Evolutionary conservation across 2,797 vertebrate species (phyloP).

Genomic region (Caiman crocodilus): DNA sequence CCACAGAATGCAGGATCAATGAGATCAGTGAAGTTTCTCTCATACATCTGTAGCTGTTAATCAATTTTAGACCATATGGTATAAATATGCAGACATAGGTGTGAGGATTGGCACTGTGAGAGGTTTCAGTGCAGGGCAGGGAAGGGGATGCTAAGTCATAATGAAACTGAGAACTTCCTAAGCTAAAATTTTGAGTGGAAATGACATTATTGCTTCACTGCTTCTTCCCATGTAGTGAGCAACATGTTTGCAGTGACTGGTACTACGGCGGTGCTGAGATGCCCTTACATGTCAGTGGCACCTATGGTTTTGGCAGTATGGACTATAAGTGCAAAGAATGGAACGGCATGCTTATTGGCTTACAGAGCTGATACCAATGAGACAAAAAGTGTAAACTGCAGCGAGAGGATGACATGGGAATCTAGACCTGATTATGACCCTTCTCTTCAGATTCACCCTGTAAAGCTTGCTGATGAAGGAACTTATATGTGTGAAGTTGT

Average conservation of each 20-base stretch:
- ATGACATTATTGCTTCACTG: neutral
- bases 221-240: neutral
- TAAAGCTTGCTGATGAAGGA: constrained; percentile 48
- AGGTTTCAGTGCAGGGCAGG: neutral
- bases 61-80: neutral
- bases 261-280: constrained; percentile 33
- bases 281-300: fast-evolving
- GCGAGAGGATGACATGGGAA: constrained; percentile 41
- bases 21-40: neutral
- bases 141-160: neutral
- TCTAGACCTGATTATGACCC: neutral
- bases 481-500: constrained; percentile 33
- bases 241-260: neutral
- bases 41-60: neutral
- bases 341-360: neutral
- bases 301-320: neutral
- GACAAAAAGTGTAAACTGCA: constrained; percentile 17
- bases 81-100: neutral
- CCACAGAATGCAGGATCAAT: neutral
- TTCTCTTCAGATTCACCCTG: constrained; percentile 48
- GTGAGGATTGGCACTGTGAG: neutral
- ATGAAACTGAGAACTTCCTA: neutral
- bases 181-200: neutral
- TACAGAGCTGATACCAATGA: neutral
- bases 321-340: neutral